These are phyloP conservation scores for Bombus waltoni DNA, from an alignment of 1,140 invertebrate genomes.

Conservation along the genomic window DNA sequence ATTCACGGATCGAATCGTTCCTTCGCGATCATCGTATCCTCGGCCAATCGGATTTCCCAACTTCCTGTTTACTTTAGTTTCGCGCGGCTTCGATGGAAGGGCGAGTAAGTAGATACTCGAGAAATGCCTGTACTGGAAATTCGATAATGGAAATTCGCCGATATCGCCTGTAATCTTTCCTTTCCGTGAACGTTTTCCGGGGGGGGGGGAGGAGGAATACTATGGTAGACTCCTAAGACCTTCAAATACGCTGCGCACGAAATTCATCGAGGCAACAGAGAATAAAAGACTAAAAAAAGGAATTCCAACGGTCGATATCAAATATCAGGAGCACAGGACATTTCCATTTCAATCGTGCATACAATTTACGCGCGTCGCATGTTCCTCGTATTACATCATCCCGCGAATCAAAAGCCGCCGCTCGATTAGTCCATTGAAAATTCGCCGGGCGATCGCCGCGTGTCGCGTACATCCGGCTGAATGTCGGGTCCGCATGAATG, in stretches of 20 bases:
- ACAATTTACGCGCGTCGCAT: not conserved
- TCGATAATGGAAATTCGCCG: constrained; percentile 12
- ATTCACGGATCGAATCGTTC: not conserved
- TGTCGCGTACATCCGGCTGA: constrained; percentile 2
- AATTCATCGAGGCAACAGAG: not conserved
- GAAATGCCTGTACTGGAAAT: not conserved
- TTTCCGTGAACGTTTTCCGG: not conserved
- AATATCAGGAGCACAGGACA: not conserved
- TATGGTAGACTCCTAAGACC: too few relatives aligned
- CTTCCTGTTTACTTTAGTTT: constrained; percentile 31
- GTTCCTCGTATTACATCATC: not conserved
- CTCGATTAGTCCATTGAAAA: constrained; percentile 30
- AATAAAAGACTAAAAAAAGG: not conserved
- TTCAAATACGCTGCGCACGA: not conserved
- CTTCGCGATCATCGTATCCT: constrained; percentile 1
- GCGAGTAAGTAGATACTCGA: not conserved
- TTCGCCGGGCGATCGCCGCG: not conserved
- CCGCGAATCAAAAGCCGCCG: constrained; percentile 1
- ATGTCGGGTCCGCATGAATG: constrained; percentile 35
- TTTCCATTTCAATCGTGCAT: not conserved
- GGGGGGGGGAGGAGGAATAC: too few relatives aligned
- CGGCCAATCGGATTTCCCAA: constrained; percentile 24
- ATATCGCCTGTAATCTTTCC: too few relatives aligned
- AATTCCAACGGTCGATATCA: not conserved
- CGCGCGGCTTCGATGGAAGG: not conserved